These are phyloP conservation scores for Pandemis heparana DNA, from an alignment of 2,888 invertebrate genomes.

Conservation along the genomic window DNA sequence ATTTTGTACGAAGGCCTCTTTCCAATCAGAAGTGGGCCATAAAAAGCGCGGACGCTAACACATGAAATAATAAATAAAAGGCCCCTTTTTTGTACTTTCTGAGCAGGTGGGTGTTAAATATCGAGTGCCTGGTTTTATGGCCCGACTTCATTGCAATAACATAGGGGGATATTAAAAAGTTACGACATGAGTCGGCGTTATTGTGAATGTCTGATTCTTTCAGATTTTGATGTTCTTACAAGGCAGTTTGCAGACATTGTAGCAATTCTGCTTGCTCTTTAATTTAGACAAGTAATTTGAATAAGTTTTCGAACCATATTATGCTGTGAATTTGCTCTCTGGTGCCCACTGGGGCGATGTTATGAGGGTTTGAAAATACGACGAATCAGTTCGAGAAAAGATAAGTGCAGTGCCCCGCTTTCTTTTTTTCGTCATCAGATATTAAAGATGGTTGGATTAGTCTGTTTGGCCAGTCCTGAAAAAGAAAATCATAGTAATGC, in stretches of 20 bases:
- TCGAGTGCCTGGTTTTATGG: slow-evolving; percentile 19
- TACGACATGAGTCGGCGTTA: slow-evolving; percentile 10
- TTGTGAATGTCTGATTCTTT: slow-evolving; percentile 16
- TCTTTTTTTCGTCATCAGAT: no score
- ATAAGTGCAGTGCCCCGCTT: no score
- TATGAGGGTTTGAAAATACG: no score
- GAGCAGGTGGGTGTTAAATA: slow-evolving; percentile 24
- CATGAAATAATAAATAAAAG: slow-evolving; percentile 22
- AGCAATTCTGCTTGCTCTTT: not conserved
- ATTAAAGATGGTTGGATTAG: no score
- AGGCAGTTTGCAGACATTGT: not conserved
- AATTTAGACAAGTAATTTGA: not conserved
- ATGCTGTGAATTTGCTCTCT: no score
- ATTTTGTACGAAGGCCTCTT: slow-evolving; percentile 20
- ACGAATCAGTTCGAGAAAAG: no score
- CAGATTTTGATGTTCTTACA: not conserved
- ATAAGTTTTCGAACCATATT: not conserved
- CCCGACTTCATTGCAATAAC: slow-evolving; percentile 22
- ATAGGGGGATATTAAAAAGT: slow-evolving; percentile 24
- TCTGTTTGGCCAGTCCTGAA: no score
- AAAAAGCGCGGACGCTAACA: slow-evolving; percentile 19
- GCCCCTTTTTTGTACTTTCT: slow-evolving; percentile 19
- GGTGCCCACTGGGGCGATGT: no score
- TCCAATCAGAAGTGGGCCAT: slow-evolving; percentile 24
- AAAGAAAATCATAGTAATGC: no score